phyloP scores from a whole-genome alignment of 2,888 invertebrate species.

The Deilephila porcellus region DNA sequence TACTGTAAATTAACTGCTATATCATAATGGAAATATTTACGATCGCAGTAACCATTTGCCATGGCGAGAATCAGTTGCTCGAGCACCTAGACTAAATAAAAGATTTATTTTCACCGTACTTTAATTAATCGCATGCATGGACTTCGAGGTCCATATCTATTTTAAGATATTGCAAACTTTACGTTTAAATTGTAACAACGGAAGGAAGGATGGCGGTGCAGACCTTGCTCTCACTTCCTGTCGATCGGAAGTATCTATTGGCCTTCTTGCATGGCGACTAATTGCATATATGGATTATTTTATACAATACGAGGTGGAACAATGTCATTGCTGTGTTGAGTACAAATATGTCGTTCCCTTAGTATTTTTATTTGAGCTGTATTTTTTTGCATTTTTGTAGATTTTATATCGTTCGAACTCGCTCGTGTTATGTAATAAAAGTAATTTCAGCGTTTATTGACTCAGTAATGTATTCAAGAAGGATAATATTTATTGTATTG shows the following conservation, averaged over 20 bases:
- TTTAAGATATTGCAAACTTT: not conserved
- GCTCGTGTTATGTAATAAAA: conserved; percentile 1
- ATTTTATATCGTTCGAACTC: not conserved
- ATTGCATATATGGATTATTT: conserved; percentile 44
- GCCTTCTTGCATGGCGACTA: conserved; percentile 49
- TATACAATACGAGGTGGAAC: conserved; percentile 43
- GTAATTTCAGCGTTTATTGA: not conserved
- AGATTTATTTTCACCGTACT: not conserved
- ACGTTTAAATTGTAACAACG: conserved; percentile 51
- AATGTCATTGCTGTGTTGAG: conserved; percentile 42
- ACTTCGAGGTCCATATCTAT: not conserved
- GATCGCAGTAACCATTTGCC: too few species aligned
- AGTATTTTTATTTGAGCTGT: conserved; percentile 42
- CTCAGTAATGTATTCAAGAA: not conserved
- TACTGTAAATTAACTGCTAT: too few species aligned
- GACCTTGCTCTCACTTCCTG: conserved; percentile 73
- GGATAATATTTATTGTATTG: too few species aligned
- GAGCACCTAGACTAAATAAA: not conserved
- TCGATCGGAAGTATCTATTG: conserved; percentile 59
- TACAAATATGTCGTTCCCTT: conserved; percentile 36
- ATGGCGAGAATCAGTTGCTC: not conserved
- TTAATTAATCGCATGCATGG: not conserved
- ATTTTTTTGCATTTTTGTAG: conserved; percentile 22
- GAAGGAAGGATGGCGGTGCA: conserved; percentile 70
- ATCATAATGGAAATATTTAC: too few species aligned